phyloP scores from a whole-genome alignment of 92 coral and sea anemone species.

The Bergia puertoricense region DNA sequence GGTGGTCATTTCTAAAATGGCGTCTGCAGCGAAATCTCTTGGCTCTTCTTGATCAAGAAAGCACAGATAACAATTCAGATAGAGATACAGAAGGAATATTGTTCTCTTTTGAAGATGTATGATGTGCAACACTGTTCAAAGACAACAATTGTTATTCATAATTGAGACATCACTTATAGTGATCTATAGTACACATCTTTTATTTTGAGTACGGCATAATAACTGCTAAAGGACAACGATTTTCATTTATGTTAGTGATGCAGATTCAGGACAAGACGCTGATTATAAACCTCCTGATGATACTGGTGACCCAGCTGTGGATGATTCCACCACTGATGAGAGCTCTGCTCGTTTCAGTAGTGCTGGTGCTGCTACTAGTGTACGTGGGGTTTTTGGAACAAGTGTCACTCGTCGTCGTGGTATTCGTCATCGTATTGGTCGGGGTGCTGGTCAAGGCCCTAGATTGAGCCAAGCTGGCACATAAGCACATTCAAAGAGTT shows the following conservation, averaged over 20 bases:
- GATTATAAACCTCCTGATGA: conserved; percentile 14
- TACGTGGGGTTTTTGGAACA: conserved; percentile 26
- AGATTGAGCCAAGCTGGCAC: conserved; percentile 23
- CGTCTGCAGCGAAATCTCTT: conserved; percentile 32
- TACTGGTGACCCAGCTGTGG: neutral
- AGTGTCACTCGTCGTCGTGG: conserved; percentile 26
- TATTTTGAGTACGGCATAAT: neutral
- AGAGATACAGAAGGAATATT: conserved; percentile 55
- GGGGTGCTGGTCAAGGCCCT: neutral
- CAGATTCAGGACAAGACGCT: conserved; percentile 1
- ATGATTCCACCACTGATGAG: conserved; percentile 4
- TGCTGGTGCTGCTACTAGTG: conserved; percentile 37
- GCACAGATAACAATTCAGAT: conserved; percentile 32
- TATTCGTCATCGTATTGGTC: conserved; percentile 23
- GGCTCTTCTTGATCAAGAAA: conserved; percentile 46
- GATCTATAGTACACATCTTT: neutral
- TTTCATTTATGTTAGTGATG: conserved; percentile 8
- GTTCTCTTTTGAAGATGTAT: neutral
- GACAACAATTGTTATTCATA: neutral
- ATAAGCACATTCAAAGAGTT: conserved; percentile 37
- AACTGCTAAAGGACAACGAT: neutral
- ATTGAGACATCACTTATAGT: neutral
- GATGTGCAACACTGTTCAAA: neutral
- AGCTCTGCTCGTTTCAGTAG: conserved; percentile 3
- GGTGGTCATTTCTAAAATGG: conserved; percentile 17